phyloP scores from a whole-genome alignment of 2,113 vertebrate genomes.

The Hymenochirus boettgeri region DNA sequence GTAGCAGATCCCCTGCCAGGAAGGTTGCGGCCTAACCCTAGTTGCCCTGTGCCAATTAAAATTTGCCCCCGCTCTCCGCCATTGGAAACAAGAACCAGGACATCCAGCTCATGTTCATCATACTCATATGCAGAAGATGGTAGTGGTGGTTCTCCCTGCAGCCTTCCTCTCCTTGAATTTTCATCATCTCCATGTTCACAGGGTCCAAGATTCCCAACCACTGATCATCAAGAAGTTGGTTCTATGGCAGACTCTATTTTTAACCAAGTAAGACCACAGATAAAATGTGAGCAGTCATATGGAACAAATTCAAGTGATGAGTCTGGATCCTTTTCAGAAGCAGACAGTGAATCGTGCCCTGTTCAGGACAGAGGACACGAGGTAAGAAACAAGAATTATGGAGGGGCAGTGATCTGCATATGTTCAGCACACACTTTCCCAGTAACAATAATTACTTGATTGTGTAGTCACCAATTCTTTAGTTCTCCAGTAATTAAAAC shows the following conservation, averaged over 20 bases:
- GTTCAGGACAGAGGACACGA: conserved; percentile 90
- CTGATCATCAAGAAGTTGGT: conserved; percentile 81
- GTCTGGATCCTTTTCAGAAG: conserved; percentile 97
- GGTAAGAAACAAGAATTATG: conserved; percentile 74
- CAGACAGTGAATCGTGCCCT: conserved; percentile 96
- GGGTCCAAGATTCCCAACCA: conserved; percentile 79
- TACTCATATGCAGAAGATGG: conserved; percentile 96
- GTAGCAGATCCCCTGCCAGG: conserved; percentile 76
- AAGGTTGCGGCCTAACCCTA: conserved; percentile 90
- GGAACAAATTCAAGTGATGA: conserved; percentile 98
- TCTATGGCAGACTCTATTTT: conserved; percentile 80
- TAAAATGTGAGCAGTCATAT: conserved; percentile 98
- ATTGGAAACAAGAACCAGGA: conserved; percentile 91
- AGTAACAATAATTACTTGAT: no score
- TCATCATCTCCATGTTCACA: conserved; percentile 95
- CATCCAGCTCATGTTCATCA: conserved; percentile 96
- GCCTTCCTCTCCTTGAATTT: conserved; percentile 94
- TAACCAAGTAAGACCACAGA: conserved; percentile 84
- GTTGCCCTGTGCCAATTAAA: conserved; percentile 99
- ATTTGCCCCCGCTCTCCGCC: conserved; percentile 95
- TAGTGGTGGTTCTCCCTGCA: conserved; percentile 92
- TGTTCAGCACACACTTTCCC: no score
- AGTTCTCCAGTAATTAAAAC: no score
- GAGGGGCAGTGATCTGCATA: background rate
- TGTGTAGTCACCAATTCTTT: no score